A percentile compares a stretch with the other conserved stretches of the same genome.
Conservation (phyloP, 2,888 invertebrate species). For the Tachina grossa region DNA sequence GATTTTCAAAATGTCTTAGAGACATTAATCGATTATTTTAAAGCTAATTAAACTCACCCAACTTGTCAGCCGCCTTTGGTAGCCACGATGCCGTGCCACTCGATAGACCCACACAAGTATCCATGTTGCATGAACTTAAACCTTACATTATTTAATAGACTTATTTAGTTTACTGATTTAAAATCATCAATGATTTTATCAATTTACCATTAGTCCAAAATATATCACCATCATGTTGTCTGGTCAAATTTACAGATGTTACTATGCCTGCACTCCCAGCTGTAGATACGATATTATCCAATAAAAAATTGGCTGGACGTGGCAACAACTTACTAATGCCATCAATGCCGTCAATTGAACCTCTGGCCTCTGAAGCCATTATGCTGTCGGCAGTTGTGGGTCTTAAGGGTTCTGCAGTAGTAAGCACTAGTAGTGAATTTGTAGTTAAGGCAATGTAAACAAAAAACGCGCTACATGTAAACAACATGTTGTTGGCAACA, state of each 20-base stretch:
- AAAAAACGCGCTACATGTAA: constrained; percentile 40
- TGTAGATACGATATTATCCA: constrained; percentile 79
- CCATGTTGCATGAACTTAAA: constrained; percentile 80
- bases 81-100: constrained; percentile 82
- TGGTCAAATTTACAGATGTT: constrained; percentile 81
- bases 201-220: constrained; percentile 81
- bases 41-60: constrained; percentile 76
- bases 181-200: neutral
- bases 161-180: constrained; percentile 51
- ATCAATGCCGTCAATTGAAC: constrained; percentile 60
- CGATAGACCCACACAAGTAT: constrained; percentile 83
- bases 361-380: constrained; percentile 58
- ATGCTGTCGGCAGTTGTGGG: constrained; percentile 23
- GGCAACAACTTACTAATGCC: constrained; percentile 65
- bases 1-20: no score
- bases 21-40: neutral
- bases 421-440: neutral
- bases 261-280: constrained; percentile 68
- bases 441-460: constrained; percentile 11
- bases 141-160: constrained; percentile 73
- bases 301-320: constrained; percentile 77
- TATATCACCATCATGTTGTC: constrained; percentile 82
- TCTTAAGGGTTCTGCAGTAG: constrained; percentile 30
- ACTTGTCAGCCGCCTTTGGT: constrained; percentile 75
- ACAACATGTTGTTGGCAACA: constrained; percentile 72